A percentile compares a stretch with the other conserved stretches of the same genome.
These are phyloP conservation scores for Enteromius afrohamiltoni DNA, from an alignment of 2,797 vertebrate genomes.

Conservation along the genomic window DNA sequence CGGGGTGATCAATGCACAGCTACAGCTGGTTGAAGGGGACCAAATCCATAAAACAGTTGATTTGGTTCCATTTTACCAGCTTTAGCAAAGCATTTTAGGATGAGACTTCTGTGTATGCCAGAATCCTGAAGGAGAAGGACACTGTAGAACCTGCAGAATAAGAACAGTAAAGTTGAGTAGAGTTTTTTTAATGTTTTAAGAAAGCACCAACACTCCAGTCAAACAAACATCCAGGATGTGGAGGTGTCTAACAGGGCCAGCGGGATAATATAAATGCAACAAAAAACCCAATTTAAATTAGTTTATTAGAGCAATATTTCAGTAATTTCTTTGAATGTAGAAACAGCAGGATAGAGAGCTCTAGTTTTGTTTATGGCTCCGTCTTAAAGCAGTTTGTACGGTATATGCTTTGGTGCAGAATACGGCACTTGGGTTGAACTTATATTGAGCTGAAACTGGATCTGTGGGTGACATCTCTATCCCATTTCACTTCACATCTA, in stretches of 20 bases:
- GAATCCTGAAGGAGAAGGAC: neutral
- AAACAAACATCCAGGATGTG: neutral
- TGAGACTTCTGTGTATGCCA: neutral
- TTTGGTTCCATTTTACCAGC: conserved; percentile 97
- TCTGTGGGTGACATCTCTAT: neutral
- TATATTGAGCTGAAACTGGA: neutral
- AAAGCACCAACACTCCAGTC: neutral
- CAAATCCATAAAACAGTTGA: conserved; percentile 90
- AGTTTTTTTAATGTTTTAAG: neutral
- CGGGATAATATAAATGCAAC: neutral
- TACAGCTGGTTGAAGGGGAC: conserved; percentile 96
- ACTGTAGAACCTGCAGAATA: conserved; percentile 50
- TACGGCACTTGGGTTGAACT: neutral
- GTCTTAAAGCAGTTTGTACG: conserved; percentile 1
- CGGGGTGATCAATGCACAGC: conserved; percentile 75
- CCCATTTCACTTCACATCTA: neutral
- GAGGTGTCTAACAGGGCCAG: neutral
- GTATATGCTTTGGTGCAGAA: neutral
- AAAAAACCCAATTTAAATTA: too few relatives aligned
- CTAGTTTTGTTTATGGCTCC: neutral
- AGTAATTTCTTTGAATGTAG: neutral
- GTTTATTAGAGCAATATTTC: neutral
- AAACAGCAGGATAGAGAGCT: neutral
- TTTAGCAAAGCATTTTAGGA: conserved; percentile 87
- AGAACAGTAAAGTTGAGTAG: conserved; percentile 37